Conservation (phyloP, 2,888 invertebrate species). For the Zhuqinia jingwanae region DNA sequence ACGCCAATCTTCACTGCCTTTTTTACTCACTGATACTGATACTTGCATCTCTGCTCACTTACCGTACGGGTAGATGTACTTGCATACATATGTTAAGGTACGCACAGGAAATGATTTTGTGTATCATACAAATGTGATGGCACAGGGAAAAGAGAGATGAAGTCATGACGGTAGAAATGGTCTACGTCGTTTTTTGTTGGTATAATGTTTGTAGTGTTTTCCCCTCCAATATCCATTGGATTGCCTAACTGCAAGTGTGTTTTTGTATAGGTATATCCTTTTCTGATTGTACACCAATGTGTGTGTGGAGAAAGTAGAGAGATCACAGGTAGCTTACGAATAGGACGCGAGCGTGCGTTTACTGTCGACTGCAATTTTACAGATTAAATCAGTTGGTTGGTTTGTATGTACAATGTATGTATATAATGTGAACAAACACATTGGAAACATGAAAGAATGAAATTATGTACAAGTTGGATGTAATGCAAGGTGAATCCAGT, state of each 20-base stretch:
- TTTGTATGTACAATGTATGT: background rate
- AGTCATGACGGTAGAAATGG: slow-evolving; percentile 25
- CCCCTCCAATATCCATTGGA: background rate
- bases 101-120: no score
- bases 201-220: slow-evolving; percentile 37
- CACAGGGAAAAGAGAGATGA: background rate
- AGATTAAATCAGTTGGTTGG: slow-evolving; percentile 13
- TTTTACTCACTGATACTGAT: slow-evolving; percentile 7
- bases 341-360: no score
- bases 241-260: slow-evolving; percentile 2
- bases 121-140: no score
- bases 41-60: background rate
- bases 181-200: slow-evolving; percentile 38
- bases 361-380: background rate
- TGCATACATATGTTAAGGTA: background rate
- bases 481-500: no score
- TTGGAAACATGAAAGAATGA: slow-evolving; percentile 24
- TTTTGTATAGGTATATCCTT: background rate
- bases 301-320: background rate
- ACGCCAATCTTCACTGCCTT: slow-evolving; percentile 52
- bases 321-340: slow-evolving; percentile 16
- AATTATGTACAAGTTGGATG: slow-evolving; percentile 51
- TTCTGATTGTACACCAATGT: no score
- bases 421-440: no score
- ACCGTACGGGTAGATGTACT: background rate